These are phyloP conservation scores for Gallinago undulata DNA, from an alignment of 2,113 vertebrate species.

Conservation along the genomic window DNA sequence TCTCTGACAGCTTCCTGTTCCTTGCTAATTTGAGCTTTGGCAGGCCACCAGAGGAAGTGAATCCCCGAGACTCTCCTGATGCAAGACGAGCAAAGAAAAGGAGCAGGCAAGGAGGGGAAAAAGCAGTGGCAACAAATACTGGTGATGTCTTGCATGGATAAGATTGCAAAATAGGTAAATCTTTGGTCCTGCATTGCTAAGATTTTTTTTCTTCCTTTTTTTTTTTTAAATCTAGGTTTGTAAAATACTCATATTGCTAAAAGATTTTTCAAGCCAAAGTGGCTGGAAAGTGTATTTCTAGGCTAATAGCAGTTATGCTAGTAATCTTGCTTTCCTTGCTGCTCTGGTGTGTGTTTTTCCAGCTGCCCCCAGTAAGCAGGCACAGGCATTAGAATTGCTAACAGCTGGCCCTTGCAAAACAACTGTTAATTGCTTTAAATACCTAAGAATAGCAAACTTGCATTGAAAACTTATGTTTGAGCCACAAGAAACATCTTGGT, in stretches of 20 bases:
- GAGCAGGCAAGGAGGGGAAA: background rate
- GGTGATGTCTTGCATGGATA: background rate
- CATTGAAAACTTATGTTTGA: background rate
- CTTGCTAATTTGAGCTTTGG: background rate
- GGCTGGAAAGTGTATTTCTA: background rate
- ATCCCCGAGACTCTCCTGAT: background rate
- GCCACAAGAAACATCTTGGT: background rate
- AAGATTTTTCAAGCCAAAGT: background rate
- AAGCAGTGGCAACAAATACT: background rate
- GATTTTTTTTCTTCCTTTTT: background rate
- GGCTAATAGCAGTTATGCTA: background rate
- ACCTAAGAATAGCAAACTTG: background rate
- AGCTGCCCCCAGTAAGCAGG: background rate
- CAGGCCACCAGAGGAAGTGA: background rate
- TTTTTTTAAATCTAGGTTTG: background rate
- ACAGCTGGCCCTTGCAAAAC: background rate
- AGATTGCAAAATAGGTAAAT: background rate
- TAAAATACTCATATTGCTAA: background rate
- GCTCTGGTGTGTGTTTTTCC: background rate
- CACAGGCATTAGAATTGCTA: background rate
- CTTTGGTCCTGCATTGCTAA: background rate
- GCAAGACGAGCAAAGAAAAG: background rate
- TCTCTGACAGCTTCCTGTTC: background rate
- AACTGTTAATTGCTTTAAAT: constrained; percentile 21
- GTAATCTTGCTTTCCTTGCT: background rate